Evolutionary conservation across 2,113 vertebrate genomes (phyloP).

Genomic region (Bufo bufo): DNA sequence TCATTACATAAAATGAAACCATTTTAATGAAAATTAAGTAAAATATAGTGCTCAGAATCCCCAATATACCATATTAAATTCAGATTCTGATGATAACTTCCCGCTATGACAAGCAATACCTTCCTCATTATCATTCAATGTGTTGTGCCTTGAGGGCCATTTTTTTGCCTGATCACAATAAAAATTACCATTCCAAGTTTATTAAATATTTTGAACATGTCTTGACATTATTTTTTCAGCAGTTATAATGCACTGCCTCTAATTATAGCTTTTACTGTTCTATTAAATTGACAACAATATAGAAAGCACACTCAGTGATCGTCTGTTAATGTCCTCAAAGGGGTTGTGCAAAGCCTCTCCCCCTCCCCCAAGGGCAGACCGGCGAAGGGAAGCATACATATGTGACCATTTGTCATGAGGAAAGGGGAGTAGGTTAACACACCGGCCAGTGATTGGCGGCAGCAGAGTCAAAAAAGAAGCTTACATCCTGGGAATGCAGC

Average conservation of each 20-base stretch:
- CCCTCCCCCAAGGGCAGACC: too few species aligned
- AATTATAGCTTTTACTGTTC: slow-evolving; percentile 14
- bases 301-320: not conserved
- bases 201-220: slow-evolving; percentile 18
- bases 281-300: not conserved
- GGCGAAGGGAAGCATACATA: too few species aligned
- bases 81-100: not conserved
- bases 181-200: not conserved
- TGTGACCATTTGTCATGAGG: too few species aligned
- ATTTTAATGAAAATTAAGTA: not conserved
- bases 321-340: not conserved
- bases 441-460: too few species aligned
- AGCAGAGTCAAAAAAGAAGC: too few species aligned
- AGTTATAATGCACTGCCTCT: slow-evolving; percentile 11
- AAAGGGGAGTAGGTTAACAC: too few species aligned
- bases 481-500: too few species aligned
- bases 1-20: not conserved
- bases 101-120: not conserved
- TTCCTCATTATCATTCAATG: not conserved
- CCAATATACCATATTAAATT: not conserved
- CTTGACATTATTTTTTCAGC: slow-evolving; percentile 7
- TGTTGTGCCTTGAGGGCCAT: not conserved
- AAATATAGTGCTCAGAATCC: not conserved
- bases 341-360: too few species aligned
- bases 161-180: not conserved